phyloP scores from a whole-genome alignment of 2,888 invertebrate genomes.

The Ellobium chinense region DNA sequence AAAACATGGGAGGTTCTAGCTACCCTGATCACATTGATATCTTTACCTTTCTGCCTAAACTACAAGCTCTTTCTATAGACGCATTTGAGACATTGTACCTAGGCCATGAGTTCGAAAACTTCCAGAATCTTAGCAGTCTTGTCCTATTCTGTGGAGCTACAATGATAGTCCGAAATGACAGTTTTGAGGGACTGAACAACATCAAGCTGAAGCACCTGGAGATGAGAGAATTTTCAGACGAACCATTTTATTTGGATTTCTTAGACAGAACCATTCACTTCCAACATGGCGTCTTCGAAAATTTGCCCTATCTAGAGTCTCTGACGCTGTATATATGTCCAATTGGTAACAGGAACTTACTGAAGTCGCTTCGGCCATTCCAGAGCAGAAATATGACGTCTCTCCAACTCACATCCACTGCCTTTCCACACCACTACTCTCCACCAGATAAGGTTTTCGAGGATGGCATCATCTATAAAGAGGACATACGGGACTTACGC shows the following conservation, averaged over 20 bases:
- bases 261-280: not conserved
- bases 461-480: not conserved
- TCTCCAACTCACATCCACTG: not conserved
- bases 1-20: not conserved
- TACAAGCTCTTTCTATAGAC: not conserved
- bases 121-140: not conserved
- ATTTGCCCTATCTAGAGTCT: not conserved
- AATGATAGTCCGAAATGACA: not conserved
- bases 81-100: not conserved
- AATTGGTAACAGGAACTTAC: constrained; percentile 6
- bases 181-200: not conserved
- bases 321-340: not conserved
- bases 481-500: not conserved
- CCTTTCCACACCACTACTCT: not conserved
- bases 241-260: not conserved
- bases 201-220: not conserved
- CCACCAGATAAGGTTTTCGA: not conserved
- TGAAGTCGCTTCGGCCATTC: not conserved
- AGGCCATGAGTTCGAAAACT: constrained; percentile 1
- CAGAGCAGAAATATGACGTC: not conserved
- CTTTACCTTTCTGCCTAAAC: not conserved
- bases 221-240: not conserved
- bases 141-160: not conserved
- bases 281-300: not conserved
- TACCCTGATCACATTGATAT: constrained; percentile 12